Evolutionary conservation across 2,888 invertebrate species (phyloP).

Genomic region (Napeogenes sylphis): DNA sequence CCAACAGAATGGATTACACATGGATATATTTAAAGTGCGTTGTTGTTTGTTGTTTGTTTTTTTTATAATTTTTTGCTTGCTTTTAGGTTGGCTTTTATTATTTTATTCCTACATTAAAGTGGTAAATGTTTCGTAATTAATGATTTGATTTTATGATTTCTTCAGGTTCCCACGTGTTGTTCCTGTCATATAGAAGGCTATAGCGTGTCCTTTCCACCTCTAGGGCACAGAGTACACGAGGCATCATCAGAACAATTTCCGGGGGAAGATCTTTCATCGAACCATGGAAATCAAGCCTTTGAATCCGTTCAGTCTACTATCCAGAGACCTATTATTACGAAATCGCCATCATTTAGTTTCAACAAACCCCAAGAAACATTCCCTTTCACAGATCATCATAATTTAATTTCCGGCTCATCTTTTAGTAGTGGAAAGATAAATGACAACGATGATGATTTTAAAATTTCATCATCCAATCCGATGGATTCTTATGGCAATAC

Average conservation of each 20-base stretch:
- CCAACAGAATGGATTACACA: slow-evolving; percentile 85
- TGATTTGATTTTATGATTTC: background rate
- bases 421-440: slow-evolving; percentile 50
- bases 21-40: slow-evolving; percentile 88
- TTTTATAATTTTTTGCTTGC: background rate
- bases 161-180: slow-evolving; percentile 86
- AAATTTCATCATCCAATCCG: slow-evolving; percentile 43
- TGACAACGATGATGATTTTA: slow-evolving; percentile 51
- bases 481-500: slow-evolving; percentile 68
- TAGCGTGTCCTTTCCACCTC: slow-evolving; percentile 81
- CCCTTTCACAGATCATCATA: slow-evolving; percentile 55
- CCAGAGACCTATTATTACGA: slow-evolving; percentile 55
- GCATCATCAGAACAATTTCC: slow-evolving; percentile 76
- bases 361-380: slow-evolving; percentile 59
- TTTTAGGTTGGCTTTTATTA: background rate
- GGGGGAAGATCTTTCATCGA: slow-evolving; percentile 73
- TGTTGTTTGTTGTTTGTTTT: no score
- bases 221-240: slow-evolving; percentile 73
- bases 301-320: slow-evolving; percentile 66
- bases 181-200: slow-evolving; percentile 89
- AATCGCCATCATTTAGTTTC: slow-evolving; percentile 54
- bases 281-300: slow-evolving; percentile 67
- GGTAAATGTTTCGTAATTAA: background rate
- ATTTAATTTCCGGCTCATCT: slow-evolving; percentile 57
- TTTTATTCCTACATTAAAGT: background rate